phyloP scores from a whole-genome alignment of 1,140 invertebrate species.

The Sycobia sp. region DNA sequence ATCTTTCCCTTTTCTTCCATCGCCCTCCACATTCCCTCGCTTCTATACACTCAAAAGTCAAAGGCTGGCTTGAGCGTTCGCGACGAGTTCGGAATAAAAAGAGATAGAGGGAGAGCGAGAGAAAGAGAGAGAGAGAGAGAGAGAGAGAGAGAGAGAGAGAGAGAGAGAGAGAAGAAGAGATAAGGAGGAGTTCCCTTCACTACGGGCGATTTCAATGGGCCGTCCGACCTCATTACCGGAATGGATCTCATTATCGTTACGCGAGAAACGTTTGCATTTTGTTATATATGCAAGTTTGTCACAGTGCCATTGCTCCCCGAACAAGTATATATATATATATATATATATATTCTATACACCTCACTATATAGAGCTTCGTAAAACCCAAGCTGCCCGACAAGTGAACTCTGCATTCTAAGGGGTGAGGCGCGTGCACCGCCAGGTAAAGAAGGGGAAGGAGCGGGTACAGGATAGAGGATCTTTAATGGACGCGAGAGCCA shows the following conservation, averaged over 20 bases:
- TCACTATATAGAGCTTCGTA: not conserved
- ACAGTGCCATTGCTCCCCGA: too few species aligned
- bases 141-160: not conserved
- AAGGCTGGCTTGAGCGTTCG: too few species aligned
- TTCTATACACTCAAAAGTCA: too few species aligned
- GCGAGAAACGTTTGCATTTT: slow-evolving; percentile 51
- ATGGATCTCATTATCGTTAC: slow-evolving; percentile 57
- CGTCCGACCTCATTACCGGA: slow-evolving; percentile 60
- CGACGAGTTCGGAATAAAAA: too few species aligned
- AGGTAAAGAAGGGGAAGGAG: not conserved
- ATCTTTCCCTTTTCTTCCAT: too few species aligned
- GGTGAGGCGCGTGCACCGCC: not conserved
- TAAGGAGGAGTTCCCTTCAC: not conserved
- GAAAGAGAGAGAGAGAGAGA: too few species aligned
- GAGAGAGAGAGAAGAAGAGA: not conserved
- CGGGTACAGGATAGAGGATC: too few species aligned
- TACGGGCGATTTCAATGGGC: slow-evolving; percentile 56
- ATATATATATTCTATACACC: too few species aligned
- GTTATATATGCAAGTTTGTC: slow-evolving; percentile 40
- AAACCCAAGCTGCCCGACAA: not conserved
- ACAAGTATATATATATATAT: too few species aligned
- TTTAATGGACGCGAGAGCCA: slow-evolving; percentile 54
- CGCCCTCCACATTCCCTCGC: too few species aligned
- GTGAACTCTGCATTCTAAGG: not conserved
- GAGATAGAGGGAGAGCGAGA: slow-evolving; percentile 23